phyloP scores from a whole-genome alignment of 2,888 invertebrate species.

The Mimumesa dahlbomi region DNA sequence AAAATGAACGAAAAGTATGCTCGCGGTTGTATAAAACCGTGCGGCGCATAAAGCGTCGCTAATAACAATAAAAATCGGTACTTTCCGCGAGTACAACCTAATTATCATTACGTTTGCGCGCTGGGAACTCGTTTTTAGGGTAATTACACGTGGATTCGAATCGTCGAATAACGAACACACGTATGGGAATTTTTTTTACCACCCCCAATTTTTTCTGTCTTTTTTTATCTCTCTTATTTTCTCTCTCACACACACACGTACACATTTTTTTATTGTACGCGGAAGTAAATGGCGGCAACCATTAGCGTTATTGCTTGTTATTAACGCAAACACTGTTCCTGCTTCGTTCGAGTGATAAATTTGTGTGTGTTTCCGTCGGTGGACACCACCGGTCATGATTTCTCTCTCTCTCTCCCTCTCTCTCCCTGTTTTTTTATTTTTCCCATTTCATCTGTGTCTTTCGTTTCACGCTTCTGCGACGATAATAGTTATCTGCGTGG shows the following conservation, averaged over 20 bases:
- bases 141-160: constrained; percentile 36
- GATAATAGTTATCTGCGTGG: too few species aligned
- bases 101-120: constrained; percentile 48
- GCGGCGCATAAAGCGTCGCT: constrained; percentile 35
- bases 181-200: too few species aligned
- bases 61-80: constrained; percentile 53
- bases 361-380: too few species aligned
- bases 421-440: too few species aligned
- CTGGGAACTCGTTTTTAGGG: constrained; percentile 37
- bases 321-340: constrained; percentile 44
- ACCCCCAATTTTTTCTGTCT: too few species aligned
- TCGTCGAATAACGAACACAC: constrained; percentile 27
- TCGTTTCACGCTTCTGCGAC: too few species aligned
- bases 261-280: neutral
- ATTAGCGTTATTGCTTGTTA: constrained; percentile 59
- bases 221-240: neutral
- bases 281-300: constrained; percentile 18
- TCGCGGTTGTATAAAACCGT: constrained; percentile 1
- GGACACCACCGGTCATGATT: too few species aligned
- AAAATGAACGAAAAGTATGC: constrained; percentile 29
- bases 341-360: too few species aligned
- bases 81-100: constrained; percentile 33
- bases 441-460: too few species aligned
- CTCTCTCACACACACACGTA: neutral
- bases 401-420: too few species aligned